Base-by-base conservation (phyloP, 2,113 vertebrate genomes). In the Circaetus gallicus region DNA sequence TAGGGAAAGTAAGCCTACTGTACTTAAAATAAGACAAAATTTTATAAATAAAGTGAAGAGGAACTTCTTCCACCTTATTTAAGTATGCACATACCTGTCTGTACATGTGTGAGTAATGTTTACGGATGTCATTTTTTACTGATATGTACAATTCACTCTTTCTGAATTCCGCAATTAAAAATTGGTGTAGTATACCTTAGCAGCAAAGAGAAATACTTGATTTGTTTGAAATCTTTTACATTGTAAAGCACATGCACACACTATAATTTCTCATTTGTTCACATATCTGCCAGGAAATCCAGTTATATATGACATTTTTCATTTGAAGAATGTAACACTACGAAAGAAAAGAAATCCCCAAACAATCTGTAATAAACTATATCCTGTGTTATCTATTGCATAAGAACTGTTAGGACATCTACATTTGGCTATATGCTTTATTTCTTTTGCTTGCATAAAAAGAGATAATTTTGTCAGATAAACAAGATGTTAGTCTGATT, bases 401-500 rank as follows among this genome's bases (percentile, higher is more conserved):
- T 83, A 62, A 66, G 28, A 88, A 18, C 56, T 63, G 28, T 61
- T 87, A 52, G 38, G 42, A 80, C 71, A 85, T 85, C 71, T 85
- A 8, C 21, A 71, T 94, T 96, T 96, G 82, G 24, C 87, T 88
- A 58, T 18, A 47, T 95, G 62, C 74, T 97, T 95, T 97, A 93
- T 95, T 78, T 97, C 79, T 97, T 97, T 65, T 96, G 78, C 77
- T 94, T 97, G 40, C 89, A 34, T 97, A 94, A 96, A 97, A 63
- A 89, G 24, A 74, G 52, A 86, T 89, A 36, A 71, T 96, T 97
- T 97, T 98, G 61, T 95, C 84, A 95, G 70, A 90, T 96, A 97
- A 96, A 97, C 47, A 86, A 95, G 83, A 91, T 71, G 86, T 93
- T 97, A 97, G 97, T 97, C 70, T 97, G 72, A 93, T 97, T 97